Evolutionary conservation across 2,888 invertebrate species (phyloP).

Genomic region (Auanema sp.): DNA sequence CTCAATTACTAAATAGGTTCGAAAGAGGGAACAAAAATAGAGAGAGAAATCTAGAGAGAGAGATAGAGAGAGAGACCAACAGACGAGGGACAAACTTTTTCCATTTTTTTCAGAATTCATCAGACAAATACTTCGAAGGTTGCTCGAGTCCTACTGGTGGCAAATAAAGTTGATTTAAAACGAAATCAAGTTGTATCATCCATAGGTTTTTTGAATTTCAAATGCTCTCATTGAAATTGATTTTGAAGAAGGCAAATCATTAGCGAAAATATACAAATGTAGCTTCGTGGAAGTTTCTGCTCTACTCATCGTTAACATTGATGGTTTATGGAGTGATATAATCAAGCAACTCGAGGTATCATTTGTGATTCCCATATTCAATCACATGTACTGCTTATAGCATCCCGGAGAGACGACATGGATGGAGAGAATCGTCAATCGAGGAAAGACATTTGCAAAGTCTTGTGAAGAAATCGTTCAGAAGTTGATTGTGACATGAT

Average conservation of each 20-base stretch:
- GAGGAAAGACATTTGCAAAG: conserved; percentile 52
- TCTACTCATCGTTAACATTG: conserved; percentile 52
- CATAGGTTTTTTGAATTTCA: conserved; percentile 42
- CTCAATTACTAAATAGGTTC: conserved; percentile 42
- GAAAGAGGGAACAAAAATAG: not conserved
- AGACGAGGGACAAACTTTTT: no score
- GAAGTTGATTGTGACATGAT: conserved; percentile 19
- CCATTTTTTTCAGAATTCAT: conserved; percentile 22
- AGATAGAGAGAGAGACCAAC: no score
- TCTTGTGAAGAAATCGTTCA: conserved; percentile 56
- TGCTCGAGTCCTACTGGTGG: conserved; percentile 46
- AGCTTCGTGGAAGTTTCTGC: conserved; percentile 56
- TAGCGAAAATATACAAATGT: conserved; percentile 59
- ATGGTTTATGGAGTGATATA: conserved; percentile 50
- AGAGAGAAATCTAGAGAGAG: no score
- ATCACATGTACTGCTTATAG: conserved; percentile 1
- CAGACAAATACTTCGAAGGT: conserved; percentile 19
- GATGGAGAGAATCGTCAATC: conserved; percentile 45
- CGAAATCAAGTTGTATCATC: conserved; percentile 52
- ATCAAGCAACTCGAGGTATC: conserved; percentile 46
- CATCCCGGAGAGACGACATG: conserved; percentile 20
- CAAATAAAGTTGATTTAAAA: conserved; percentile 61
- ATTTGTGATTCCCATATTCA: no score
- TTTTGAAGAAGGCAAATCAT: conserved; percentile 55
- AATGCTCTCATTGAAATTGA: not conserved